Percentiles rank a stretch among this genome's conserved stretches.
Evolutionary conservation across 2,888 invertebrate species (phyloP).

Genomic region (Tanaodytes sp.): DNA sequence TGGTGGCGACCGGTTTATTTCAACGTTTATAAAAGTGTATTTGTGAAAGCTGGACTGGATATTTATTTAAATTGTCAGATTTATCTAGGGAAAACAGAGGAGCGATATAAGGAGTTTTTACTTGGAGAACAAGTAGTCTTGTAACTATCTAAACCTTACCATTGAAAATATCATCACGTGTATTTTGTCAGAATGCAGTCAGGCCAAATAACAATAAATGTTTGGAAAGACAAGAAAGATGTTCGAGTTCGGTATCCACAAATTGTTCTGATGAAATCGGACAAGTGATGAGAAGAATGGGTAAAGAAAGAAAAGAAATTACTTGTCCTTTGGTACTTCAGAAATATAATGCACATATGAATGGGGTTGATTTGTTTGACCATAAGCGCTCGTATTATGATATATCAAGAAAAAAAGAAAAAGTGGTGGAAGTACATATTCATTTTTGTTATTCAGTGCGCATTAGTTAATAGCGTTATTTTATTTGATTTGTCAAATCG

Average conservation of each 20-base stretch:
- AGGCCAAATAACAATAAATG: constrained; percentile 9
- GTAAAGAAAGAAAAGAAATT: constrained; percentile 6
- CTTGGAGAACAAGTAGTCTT: constrained; percentile 11
- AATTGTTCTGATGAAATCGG: constrained; percentile 13
- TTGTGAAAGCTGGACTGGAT: constrained; percentile 7
- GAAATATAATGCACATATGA: constrained; percentile 16
- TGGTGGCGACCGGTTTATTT: too few species aligned
- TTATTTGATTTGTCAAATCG: constrained; percentile 19
- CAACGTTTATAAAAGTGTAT: too few species aligned
- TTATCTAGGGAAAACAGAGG: constrained; percentile 11
- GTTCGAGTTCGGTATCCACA: constrained; percentile 12
- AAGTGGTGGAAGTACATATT: too few species aligned
- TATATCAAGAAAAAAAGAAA: too few species aligned
- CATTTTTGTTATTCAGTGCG: too few species aligned
- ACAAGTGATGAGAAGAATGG: background rate
- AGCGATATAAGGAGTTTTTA: background rate
- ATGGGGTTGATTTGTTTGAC: constrained; percentile 20
- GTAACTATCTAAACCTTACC: background rate
- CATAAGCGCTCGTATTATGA: constrained; percentile 11
- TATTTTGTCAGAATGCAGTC: constrained; percentile 14
- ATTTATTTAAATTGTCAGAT: constrained; percentile 1
- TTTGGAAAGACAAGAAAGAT: constrained; percentile 23
- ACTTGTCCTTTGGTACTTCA: constrained; percentile 11
- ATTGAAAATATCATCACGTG: constrained; percentile 6
- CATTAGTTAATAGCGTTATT: constrained; percentile 22